These are phyloP conservation scores for Sylvilagus floridanus DNA, from an alignment of 2,797 vertebrate species.

Conservation along the genomic window DNA sequence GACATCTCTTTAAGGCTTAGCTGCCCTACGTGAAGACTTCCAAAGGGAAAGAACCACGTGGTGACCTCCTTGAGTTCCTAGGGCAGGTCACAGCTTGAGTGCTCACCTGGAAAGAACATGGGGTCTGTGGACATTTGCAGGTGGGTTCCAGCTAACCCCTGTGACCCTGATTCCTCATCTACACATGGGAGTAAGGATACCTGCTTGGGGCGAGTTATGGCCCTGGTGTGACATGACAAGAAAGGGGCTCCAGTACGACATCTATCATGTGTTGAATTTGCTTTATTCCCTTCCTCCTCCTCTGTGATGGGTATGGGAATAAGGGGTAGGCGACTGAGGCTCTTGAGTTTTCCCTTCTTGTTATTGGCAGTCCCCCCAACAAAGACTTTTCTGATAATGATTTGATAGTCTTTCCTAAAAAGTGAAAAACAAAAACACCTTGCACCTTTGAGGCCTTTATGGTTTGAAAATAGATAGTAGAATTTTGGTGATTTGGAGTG, in stretches of 20 bases:
- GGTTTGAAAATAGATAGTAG: constrained; percentile 41
- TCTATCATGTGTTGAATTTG: background rate
- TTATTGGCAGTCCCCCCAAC: background rate
- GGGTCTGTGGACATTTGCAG: background rate
- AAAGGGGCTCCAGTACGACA: background rate
- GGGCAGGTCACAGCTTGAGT: background rate
- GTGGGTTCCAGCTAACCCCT: background rate
- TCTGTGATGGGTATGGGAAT: background rate
- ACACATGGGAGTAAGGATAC: background rate
- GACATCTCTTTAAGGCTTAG: background rate
- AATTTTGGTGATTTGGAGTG: constrained; percentile 30
- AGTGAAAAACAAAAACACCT: background rate
- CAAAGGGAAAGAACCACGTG: background rate
- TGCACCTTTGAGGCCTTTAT: background rate
- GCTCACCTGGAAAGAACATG: background rate
- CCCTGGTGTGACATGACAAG: background rate
- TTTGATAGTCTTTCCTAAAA: background rate
- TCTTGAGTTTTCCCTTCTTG: background rate
- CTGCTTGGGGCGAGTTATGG: background rate
- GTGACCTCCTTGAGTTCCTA: background rate
- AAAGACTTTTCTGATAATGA: constrained; percentile 12
- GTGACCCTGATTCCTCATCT: background rate
- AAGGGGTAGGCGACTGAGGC: background rate
- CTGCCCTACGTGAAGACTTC: background rate
- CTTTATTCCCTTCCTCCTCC: background rate